phyloP scores from a whole-genome alignment of 1,140 invertebrate species.

The Solenopsis fugax region DNA sequence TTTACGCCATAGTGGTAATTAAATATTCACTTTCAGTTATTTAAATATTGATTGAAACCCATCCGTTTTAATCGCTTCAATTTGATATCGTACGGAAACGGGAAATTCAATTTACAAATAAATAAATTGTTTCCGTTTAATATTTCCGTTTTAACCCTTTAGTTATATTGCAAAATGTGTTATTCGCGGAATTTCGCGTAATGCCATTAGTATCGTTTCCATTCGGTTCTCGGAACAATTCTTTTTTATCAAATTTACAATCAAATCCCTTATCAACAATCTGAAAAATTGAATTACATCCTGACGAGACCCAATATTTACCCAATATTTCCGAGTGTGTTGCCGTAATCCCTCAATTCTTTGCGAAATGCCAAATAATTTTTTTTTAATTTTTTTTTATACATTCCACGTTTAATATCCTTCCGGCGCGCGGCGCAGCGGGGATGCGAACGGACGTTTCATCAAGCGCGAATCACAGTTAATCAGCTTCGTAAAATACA shows the following conservation, averaged over 20 bases:
- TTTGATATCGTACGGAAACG: background rate
- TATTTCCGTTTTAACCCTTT: background rate
- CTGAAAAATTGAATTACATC: conserved; percentile 1
- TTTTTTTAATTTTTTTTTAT: background rate
- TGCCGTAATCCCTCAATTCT: conserved; percentile 12
- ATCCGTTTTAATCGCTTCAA: conserved; percentile 17
- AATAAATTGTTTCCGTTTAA: background rate
- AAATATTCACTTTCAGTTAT: conserved; percentile 39
- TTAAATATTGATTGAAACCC: conserved; percentile 10
- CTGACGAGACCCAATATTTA: conserved; percentile 22
- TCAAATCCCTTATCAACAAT: conserved; percentile 23
- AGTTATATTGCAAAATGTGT: background rate
- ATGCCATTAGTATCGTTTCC: background rate
- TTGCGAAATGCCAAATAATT: background rate
- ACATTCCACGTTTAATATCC: background rate
- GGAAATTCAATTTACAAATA: background rate
- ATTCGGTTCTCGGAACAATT: background rate
- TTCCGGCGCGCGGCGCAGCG: background rate
- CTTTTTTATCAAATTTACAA: conserved; percentile 22
- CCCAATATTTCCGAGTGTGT: conserved; percentile 9
- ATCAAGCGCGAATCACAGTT: background rate
- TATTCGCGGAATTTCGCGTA: conserved; percentile 24
- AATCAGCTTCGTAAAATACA: conserved; percentile 15
- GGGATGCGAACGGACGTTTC: background rate
- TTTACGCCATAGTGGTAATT: conserved; percentile 14